Percentiles rank a stretch among this genome's conserved stretches.
Conservation (phyloP, 2,113 vertebrate genomes). For the Empidonax traillii region DNA sequence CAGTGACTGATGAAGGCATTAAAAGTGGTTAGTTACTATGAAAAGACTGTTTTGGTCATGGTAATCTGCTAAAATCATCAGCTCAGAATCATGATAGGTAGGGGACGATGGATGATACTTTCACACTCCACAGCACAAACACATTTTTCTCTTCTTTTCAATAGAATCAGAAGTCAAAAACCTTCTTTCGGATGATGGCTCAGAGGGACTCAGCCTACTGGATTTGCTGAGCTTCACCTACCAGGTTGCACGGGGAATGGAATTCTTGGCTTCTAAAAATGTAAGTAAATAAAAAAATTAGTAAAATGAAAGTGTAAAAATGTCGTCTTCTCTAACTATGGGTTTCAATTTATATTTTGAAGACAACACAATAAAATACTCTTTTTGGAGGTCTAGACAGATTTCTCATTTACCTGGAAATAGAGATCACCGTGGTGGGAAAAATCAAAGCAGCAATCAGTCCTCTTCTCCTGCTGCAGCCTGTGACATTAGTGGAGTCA, state of each 20-base stretch:
- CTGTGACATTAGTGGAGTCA: not conserved
- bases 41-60: not conserved
- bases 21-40: not conserved
- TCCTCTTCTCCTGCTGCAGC: not conserved
- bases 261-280: slow-evolving; percentile 97
- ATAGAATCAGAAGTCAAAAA: slow-evolving; percentile 86
- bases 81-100: not conserved
- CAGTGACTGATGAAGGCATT: not conserved
- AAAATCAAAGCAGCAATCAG: not conserved
- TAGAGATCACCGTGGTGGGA: not conserved
- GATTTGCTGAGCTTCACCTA: slow-evolving; percentile 97
- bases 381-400: not conserved
- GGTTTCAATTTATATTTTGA: not conserved
- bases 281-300: slow-evolving; percentile 74
- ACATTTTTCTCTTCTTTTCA: not conserved
- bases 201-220: slow-evolving; percentile 86
- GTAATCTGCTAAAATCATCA: not conserved
- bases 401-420: not conserved
- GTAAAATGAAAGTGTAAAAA: not conserved
- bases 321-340: not conserved
- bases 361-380: not conserved
- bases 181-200: slow-evolving; percentile 86
- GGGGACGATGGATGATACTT: not conserved
- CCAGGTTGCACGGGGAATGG: slow-evolving; percentile 97
- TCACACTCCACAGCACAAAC: not conserved